Base-by-base conservation (phyloP, 1,140 invertebrate species). In the Hyles vespertilio region DNA sequence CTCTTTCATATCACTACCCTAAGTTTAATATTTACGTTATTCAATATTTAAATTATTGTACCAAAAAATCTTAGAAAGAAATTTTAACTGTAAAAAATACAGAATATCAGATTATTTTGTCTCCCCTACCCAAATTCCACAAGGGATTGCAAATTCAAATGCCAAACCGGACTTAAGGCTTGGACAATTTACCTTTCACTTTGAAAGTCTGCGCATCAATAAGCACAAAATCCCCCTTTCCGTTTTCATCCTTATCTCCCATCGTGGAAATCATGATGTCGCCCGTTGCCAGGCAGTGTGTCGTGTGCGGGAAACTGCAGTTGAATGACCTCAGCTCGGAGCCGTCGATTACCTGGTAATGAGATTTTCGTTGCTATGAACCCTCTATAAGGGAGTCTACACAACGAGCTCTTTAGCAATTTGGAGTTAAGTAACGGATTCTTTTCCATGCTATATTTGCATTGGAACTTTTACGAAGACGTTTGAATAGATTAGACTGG, bases 261-360 rank as follows among this genome's bases (percentile, higher is more conserved):
- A 98, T 93, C 5, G 94, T 94, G 5, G 97, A 98, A 70, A 99
- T 98, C 94, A 99, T 97, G 46, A 99, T 94, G 70, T 98, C 94
- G 0, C 98, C 97, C 61, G 90, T 93, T 8, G 96, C 94, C 44
- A 98, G 89, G 84, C 98, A 99, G 84, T 99, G 98, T 5, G 95
- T 91, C 0, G 98, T 99, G 74, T 99, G 98, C 0, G 97, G 97
- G 45, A 95, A 94, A 7, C 93, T 92, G 32, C 97, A 92, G 74
- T 96, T 93, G 40, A 92, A 86, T 59, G 91, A 91, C 72, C 94
- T 92, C 74, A 99, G 90, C 66, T 97, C 94, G 32, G 91, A 88
- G 6, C 93, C 92, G 72, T 94, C 93, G 58, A 96, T 92, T 47
- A 94, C 91, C 93, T 94, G 74, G 67, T 84, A 81, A 86, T 72